phyloP scores from a whole-genome alignment of 2,797 vertebrate species.

The Coccyzus lansbergi region DNA sequence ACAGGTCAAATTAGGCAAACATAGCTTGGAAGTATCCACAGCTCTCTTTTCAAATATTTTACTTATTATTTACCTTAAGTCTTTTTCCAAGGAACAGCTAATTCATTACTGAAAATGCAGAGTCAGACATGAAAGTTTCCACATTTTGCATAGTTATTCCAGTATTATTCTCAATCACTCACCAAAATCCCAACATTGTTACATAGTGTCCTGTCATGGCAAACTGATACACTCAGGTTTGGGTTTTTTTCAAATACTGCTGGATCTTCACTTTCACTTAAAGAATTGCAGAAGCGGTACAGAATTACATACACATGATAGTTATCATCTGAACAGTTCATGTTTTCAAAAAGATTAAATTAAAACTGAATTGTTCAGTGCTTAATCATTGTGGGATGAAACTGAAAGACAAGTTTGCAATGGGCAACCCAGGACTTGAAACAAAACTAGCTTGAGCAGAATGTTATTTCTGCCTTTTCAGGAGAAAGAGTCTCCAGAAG shows the following conservation, averaged over 20 bases:
- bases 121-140: neutral
- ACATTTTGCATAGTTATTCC: neutral
- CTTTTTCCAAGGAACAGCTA: neutral
- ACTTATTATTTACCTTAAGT: neutral
- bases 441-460: neutral
- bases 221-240: neutral
- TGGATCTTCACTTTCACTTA: neutral
- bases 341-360: neutral
- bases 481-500: neutral
- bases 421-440: neutral
- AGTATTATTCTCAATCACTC: neutral
- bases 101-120: neutral
- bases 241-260: neutral
- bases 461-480: neutral
- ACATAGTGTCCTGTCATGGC: neutral
- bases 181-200: neutral
- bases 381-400: neutral
- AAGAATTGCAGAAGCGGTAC: neutral
- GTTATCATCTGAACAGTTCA: neutral
- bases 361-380: neutral
- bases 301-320: neutral
- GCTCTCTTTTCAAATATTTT: neutral
- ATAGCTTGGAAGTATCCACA: neutral
- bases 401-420: neutral
- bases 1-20: neutral